Base-by-base conservation (phyloP, 2,888 invertebrate species). In the Beris morrisii region DNA sequence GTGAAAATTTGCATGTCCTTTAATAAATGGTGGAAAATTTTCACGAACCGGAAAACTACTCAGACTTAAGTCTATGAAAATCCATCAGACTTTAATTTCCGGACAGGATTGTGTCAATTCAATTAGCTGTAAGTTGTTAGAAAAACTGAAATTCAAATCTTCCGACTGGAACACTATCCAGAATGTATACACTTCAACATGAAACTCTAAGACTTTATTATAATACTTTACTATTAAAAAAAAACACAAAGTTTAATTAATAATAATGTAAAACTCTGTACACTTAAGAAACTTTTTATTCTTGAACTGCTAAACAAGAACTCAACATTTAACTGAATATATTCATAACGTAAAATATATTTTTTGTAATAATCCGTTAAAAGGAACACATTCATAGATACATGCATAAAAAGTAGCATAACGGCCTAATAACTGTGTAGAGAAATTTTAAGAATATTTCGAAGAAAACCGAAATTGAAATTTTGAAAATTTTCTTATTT, bases 1-100 rank as follows among this genome's bases (percentile, higher is more conserved):
- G 93, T 81, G 92, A 93, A 80, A 92, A 93, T 80, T 83, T 93
- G 69, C 92, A 93, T 78, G 92, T 92, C 71, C 84, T 92, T 72
- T 92, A 85, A 74, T n/a, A 55, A 67, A 9, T 48, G 22, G 1
- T 9, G 15, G n/a, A 22, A 53, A 22, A 46, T 38, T 22, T 22
- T 22, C 15, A 83, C 72, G n/a, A 31, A 12, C 63, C 5, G 32
- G 12, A 15, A 46, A 46, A 48, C 28, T 7, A 22, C 7, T 28
- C 7, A 31, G 31, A 13, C 12, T 4, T 52, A 7, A n/a, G 31
- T 7, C 15, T 31, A 22, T n/a, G 6, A 32, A 54, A 30, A 30
- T 4, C 22, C 45, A 13, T 57, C 31, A 28, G 28, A 31, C 48
- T 59, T 15, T 52, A 38, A 22, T 38, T 50, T 61, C 50, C 53